Base-by-base conservation (phyloP, 2,113 vertebrate genomes). In the Pterocles gutturalis region DNA sequence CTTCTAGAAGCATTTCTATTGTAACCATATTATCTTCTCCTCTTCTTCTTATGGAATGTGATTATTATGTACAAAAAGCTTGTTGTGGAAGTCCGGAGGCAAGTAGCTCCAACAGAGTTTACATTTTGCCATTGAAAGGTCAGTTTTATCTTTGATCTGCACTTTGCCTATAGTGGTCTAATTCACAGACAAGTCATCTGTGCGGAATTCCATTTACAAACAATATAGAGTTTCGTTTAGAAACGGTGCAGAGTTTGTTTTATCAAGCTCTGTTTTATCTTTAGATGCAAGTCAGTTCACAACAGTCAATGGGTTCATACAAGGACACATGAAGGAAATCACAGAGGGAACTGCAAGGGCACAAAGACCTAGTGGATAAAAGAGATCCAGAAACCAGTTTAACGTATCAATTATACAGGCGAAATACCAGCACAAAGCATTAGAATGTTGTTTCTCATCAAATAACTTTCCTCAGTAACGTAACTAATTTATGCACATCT, bases 181-280 rank as follows among this genome's bases (percentile, higher is more conserved):
- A 87, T 87, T 66, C 60, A 24, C 1, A 75, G 86, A 61, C 83
- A 82, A 93, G 61, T 75, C 36, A 69, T 78, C 24, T 7, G 1
- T 46, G 58, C 69, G 91, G 57, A 84, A 87, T 62, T 87, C 53
- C 0, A 0, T 89, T 93, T 95, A 96, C 83, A 96, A 95, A 95
- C 89, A 92, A 33, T 7, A 71, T 1, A 24, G 25, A 53, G 61
- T 73, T 96, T 21, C 87, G 77, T 72, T 97, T 80, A 73, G 77
- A 93, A 71, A 87, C 72, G 61, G 89, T 21, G 67, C 49, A n/a
- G 61, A 45, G 28, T 85, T 87, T 93, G 70, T 87, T 92, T 93
- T 79, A 95, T 94, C 89, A 94, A 72, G 87, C 81, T 76, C 46
- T 73, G 58, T 84, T 94, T 96, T 96, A 87, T 95, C 90, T 87